phyloP scores from a whole-genome alignment of 2,113 vertebrate species.

The Forbesichthys papilliferus region DNA sequence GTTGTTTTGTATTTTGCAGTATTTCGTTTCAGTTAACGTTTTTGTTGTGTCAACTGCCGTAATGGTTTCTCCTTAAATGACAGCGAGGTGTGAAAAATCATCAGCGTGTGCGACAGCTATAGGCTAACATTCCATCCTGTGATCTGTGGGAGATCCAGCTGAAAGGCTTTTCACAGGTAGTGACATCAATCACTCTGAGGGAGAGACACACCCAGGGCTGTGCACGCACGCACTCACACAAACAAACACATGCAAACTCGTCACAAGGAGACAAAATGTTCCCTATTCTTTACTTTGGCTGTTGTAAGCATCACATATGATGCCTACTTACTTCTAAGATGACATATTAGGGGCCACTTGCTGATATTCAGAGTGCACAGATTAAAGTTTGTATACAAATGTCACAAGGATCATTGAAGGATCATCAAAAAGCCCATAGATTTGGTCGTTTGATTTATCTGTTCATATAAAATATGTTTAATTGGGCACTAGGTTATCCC shows the following conservation, averaged over 20 bases:
- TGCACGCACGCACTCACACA: slow-evolving; percentile 8
- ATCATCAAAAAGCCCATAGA: too few species aligned
- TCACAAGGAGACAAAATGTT: slow-evolving; percentile 30
- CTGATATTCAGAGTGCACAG: too few species aligned
- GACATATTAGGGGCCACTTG: too few species aligned
- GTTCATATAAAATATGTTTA: too few species aligned
- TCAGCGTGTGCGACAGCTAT: slow-evolving; percentile 31
- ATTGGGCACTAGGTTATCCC: too few species aligned
- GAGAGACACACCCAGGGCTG: slow-evolving; percentile 28
- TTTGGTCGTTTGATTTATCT: too few species aligned
- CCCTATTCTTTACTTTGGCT: neutral
- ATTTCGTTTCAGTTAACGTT: too few species aligned
- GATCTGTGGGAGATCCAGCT: slow-evolving; percentile 34
- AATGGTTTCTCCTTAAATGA: slow-evolving; percentile 27
- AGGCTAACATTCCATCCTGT: slow-evolving; percentile 16
- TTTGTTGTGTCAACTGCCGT: slow-evolving; percentile 2
- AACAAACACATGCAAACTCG: neutral
- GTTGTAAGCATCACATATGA: neutral
- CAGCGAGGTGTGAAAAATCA: slow-evolving; percentile 43
- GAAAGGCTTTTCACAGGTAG: slow-evolving; percentile 18
- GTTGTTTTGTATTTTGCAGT: slow-evolving; percentile 15
- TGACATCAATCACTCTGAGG: neutral
- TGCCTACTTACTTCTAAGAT: too few species aligned
- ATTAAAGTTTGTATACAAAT: too few species aligned
- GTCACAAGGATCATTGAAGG: too few species aligned